Base-by-base conservation (phyloP, 2,113 vertebrate species). In the Stercorarius parasiticus region DNA sequence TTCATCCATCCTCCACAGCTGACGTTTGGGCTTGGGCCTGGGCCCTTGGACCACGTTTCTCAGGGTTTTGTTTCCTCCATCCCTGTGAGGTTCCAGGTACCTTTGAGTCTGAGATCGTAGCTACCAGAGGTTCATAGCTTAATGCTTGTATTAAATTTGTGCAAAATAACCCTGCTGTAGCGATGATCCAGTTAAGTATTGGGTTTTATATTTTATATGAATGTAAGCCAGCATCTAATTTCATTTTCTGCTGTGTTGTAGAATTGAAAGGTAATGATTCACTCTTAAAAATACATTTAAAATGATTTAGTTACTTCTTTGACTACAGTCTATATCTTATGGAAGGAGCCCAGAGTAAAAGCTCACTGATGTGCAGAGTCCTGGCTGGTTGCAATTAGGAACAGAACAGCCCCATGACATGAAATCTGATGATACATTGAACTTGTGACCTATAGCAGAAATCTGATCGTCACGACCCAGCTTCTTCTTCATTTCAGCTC, bases 381-480 rank as follows among this genome's bases (percentile, higher is more conserved):
- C 58, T 78, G 92, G 32, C 59, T 95, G 93, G 76, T 52, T 96
- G 90, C 86, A 92, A 20, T 95, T 69, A 91, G 83, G 79, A 89
- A 29, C 59, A 89, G 73, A 87, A 53, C 73, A 96, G 83, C 90
- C 90, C 55, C 90, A 78, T 85, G 87, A 95, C 58, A 62, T 62
- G 93, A 97, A 97, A 97, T 80, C 76, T 0, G 27, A 93, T 59
- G 93, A 95, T 64, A 29, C 47, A 15, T 4, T 96, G 94, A 97
- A 97, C 95, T 97, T 74, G 82, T 97, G 91, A 95, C 93, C 95
- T 93, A 59, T 11, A 53, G 50, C 53, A 92, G 96, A 96, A 97
- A 97, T 69, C 55, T 62, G 96, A 97, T 86, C 40, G 0, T 72
- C 88, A 62, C 88, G 76, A 73, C 62, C 49, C 82, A 38, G 47